Percentiles rank a stretch among this genome's conserved stretches.
Evolutionary conservation across 2,113 vertebrate genomes (phyloP).

Genomic region (Egretta garzetta): DNA sequence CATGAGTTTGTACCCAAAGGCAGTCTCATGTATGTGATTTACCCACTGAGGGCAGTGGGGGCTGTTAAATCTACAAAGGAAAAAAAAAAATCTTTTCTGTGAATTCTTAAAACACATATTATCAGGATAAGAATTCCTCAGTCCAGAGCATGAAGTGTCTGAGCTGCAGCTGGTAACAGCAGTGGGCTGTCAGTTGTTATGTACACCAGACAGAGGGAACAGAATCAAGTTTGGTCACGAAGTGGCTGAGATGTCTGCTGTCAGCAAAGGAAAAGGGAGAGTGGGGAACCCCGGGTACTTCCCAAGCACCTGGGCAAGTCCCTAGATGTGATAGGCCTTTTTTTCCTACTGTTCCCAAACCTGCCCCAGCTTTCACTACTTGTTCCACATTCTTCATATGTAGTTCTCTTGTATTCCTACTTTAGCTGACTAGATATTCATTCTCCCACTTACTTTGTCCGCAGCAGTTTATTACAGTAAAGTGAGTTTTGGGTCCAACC

Average conservation of each 20-base stretch:
- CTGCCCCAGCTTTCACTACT: neutral
- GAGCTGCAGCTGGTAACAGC: neutral
- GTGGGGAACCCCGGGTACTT: neutral
- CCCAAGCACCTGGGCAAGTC: neutral
- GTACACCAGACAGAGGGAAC: neutral
- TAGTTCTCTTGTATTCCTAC: neutral
- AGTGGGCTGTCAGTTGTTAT: neutral
- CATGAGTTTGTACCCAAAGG: neutral
- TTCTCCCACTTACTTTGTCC: neutral
- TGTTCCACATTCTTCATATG: neutral
- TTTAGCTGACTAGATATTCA: neutral
- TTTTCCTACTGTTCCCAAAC: neutral
- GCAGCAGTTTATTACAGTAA: neutral
- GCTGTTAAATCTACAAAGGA: neutral
- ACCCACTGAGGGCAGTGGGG: fast-evolving
- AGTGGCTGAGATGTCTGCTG: neutral
- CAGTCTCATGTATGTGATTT: neutral
- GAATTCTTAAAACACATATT: neutral
- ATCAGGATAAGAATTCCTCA: neutral
- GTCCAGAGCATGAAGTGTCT: neutral
- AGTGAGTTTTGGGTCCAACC: neutral
- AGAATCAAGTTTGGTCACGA: neutral
- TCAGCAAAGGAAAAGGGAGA: neutral
- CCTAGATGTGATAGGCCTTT: neutral
- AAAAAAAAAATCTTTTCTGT: neutral